Evolutionary conservation across 1,140 invertebrate species (phyloP).

Genomic region (Zaprionus lachaisei): DNA sequence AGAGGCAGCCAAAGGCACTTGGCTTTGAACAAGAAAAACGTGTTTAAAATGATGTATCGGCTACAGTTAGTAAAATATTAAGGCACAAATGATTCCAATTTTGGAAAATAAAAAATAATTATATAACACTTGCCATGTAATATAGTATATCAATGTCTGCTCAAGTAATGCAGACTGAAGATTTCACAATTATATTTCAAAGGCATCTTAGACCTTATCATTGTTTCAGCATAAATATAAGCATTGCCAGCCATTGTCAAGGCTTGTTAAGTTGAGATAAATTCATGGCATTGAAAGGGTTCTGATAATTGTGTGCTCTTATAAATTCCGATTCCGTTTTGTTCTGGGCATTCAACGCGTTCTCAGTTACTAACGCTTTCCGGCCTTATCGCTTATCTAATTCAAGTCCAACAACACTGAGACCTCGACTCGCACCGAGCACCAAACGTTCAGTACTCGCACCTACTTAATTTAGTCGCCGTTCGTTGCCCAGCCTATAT

Average conservation of each 20-base stretch:
- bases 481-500: conserved; percentile 42
- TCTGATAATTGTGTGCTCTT: conserved; percentile 23
- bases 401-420: conserved; percentile 27
- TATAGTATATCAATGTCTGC: background rate
- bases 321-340: conserved; percentile 51
- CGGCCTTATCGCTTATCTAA: conserved; percentile 69
- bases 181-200: background rate
- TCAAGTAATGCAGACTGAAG: background rate
- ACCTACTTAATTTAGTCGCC: conserved; percentile 70
- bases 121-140: background rate
- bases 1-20: conserved; percentile 59
- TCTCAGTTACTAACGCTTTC: conserved; percentile 24
- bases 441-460: conserved; percentile 27
- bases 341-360: conserved; percentile 13
- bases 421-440: conserved; percentile 9
- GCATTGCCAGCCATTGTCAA: conserved; percentile 45
- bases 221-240: conserved; percentile 21
- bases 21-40: conserved; percentile 41
- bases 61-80: background rate
- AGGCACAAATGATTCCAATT: background rate
- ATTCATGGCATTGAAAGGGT: background rate
- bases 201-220: conserved; percentile 36
- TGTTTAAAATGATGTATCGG: background rate
- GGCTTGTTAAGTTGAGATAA: conserved; percentile 34
- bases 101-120: background rate